Conservation (phyloP, 1,140 invertebrate genomes). For the Drosophila tropicalis region DNA sequence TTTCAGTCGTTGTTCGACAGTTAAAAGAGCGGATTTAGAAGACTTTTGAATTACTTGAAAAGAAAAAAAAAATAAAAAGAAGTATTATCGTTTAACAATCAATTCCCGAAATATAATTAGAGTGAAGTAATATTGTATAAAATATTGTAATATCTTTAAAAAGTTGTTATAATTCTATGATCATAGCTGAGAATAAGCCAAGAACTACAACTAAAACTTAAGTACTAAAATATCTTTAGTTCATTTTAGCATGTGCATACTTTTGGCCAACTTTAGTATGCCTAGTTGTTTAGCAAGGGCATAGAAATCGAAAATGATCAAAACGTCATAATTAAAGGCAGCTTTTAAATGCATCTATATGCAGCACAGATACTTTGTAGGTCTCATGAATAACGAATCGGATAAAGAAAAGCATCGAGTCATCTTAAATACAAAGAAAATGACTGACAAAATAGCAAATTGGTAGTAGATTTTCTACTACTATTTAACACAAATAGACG, state of each 20-base stretch:
- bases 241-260: not conserved
- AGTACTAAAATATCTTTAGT: not conserved
- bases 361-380: conserved; percentile 32
- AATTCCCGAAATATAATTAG: too few relatives aligned
- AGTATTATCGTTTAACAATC: too few relatives aligned
- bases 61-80: too few relatives aligned
- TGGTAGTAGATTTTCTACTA: conserved; percentile 49
- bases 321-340: conserved; percentile 32
- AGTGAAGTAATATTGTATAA: too few relatives aligned
- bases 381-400: conserved; percentile 34
- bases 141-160: too few relatives aligned
- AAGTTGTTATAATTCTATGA: too few relatives aligned
- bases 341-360: conserved; percentile 26
- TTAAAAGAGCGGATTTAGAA: too few relatives aligned
- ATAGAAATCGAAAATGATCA: conserved; percentile 4
- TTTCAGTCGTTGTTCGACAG: too few relatives aligned
- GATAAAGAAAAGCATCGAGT: conserved; percentile 34
- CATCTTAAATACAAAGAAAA: conserved; percentile 57
- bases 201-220: too few relatives aligned
- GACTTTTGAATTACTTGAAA: too few relatives aligned
- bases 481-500: conserved; percentile 26
- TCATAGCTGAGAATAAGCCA: too few relatives aligned
- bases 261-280: not conserved
- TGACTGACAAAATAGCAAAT: conserved; percentile 18
- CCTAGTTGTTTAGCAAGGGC: not conserved